These are phyloP conservation scores for Druon quercuslanigerum DNA, from an alignment of 1,140 invertebrate species.

Conservation along the genomic window DNA sequence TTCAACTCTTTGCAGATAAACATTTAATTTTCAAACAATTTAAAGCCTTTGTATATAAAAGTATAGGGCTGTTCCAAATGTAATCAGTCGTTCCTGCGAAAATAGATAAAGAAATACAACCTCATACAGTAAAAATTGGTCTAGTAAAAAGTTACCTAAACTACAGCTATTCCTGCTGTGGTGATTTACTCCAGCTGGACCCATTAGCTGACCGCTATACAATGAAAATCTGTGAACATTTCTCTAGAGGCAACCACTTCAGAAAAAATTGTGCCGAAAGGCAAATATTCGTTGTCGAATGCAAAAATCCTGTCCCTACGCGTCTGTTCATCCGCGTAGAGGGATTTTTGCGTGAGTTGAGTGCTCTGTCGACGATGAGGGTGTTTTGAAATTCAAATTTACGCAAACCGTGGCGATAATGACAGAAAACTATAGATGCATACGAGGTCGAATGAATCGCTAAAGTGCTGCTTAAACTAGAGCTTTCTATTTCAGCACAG, in stretches of 20 bases:
- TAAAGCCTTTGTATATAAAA: too few species aligned
- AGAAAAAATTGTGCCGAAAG: slow-evolving; percentile 12
- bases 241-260: not conserved
- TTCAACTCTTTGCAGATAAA: too few species aligned
- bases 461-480: slow-evolving; percentile 42
- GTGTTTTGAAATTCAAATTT: slow-evolving; percentile 30
- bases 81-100: too few species aligned
- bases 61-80: too few species aligned
- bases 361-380: slow-evolving; percentile 28
- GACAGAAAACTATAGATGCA: slow-evolving; percentile 21
- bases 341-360: slow-evolving; percentile 39
- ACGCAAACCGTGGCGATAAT: not conserved
- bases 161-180: too few species aligned
- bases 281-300: slow-evolving; percentile 12
- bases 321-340: slow-evolving; percentile 15
- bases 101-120: too few species aligned
- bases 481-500: slow-evolving; percentile 20
- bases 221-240: not conserved
- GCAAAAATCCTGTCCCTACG: slow-evolving; percentile 26
- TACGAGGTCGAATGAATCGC: slow-evolving; percentile 49
- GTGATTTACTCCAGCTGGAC: not conserved
- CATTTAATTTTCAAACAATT: too few species aligned
- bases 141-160: too few species aligned
- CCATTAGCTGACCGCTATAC: not conserved
- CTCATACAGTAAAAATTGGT: too few species aligned